phyloP scores from a whole-genome alignment of 2,113 vertebrate species.

The Blennius ocellaris region DNA sequence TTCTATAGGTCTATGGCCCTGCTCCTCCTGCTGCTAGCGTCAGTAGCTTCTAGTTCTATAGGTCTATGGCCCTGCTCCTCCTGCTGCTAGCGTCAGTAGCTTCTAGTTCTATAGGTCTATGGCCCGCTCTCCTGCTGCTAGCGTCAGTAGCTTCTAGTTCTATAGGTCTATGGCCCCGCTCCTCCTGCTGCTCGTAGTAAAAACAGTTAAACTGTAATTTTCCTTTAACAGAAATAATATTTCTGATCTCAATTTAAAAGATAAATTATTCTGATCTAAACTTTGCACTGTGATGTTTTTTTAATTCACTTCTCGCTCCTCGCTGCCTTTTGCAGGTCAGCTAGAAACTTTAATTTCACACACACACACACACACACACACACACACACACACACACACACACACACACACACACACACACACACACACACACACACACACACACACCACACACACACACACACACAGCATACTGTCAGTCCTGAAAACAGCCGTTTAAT shows the following conservation, averaged over 20 bases:
- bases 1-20: too few relatives aligned
- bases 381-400: conserved; percentile 28
- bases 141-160: too few relatives aligned
- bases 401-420: conserved; percentile 29
- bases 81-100: too few relatives aligned
- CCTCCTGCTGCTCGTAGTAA: too few relatives aligned
- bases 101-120: too few relatives aligned
- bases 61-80: too few relatives aligned
- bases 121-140: too few relatives aligned
- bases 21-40: too few relatives aligned
- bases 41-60: too few relatives aligned
- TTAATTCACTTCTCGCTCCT: conserved; percentile 7
- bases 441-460: too few relatives aligned
- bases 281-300: conserved; percentile 10
- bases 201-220: too few relatives aligned
- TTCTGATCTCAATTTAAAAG: conserved; percentile 17
- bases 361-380: conserved; percentile 22
- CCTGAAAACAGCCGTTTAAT: conserved; percentile 64
- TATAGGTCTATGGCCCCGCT: too few relatives aligned
- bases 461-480: conserved; percentile 45
- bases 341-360: conserved; percentile 56
- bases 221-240: conserved; percentile 1
- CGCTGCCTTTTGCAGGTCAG: conserved; percentile 36
- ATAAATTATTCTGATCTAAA: not conserved
- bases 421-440: conserved; percentile 5